Base-by-base conservation (phyloP, 2,113 vertebrate genomes). In the Notiomystis cincta region DNA sequence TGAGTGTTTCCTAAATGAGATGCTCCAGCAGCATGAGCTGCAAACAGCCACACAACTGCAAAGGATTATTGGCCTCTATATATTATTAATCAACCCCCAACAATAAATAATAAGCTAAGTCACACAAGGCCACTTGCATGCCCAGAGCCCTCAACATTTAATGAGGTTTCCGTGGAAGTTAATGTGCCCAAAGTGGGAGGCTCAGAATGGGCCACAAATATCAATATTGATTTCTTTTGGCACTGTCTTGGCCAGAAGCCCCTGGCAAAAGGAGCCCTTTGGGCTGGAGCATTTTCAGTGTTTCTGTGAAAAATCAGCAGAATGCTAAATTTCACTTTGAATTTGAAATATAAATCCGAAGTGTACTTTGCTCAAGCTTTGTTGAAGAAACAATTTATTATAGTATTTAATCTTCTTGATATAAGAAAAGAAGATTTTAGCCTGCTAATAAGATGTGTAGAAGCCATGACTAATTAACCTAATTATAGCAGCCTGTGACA, bases 391-490 rank as follows among this genome's bases (percentile, higher is more conserved):
- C 94, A 94, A 96, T 97, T 92, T 84, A 92, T 95, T 95, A 92
- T 57, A 91, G 90, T 53, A 89, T 87, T 98, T 97, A 97, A 98
- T 98, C 89, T 96, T 93, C 80, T 65, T 84, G 96, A 97, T 95
- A 90, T 92, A 95, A 94, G 81, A 94, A 96, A 96, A 96, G 79
- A 91, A 96, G 92, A 97, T 93, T 97, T 95, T 91, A 95, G 96
- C 73, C 83, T 94, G 87, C 88, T 98, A 97, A 98, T 97, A 97
- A 97, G 92, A 92, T 95, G 94, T 96, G 96, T 84, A 96, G 96
- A 97, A 98, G 90, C 94, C 91, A 89, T 97, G 96, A 98, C 97
- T 98, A 98, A 98, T 98, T 98, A 98, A 97, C 95, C 96, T 97
- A 97, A 98, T 98, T 98, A 97, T 50, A 93, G 90, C 94, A 93